Base-by-base conservation (phyloP, 2,888 invertebrate genomes). In the Buathra laborator region DNA sequence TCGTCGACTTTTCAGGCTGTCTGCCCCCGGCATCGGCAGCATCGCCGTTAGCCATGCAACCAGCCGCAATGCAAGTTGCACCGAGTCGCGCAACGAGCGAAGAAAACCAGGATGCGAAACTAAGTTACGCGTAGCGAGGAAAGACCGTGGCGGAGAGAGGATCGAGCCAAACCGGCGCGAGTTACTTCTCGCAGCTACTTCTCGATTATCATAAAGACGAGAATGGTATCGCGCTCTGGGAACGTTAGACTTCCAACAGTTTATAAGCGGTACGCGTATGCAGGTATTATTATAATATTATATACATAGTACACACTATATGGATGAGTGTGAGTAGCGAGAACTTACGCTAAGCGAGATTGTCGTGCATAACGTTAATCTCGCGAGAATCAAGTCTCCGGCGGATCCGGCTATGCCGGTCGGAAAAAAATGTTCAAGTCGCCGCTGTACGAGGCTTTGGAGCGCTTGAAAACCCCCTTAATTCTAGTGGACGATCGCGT, bases 181-280 rank as follows among this genome's bases (percentile, higher is more conserved):
- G 64, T 84, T 81, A 78, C 59, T 66, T 64, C 74, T 78, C 64
- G 74, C 51, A 70, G 68, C 70, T 70, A 62, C 56, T 75, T 74
- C 84, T 81, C 84, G 84, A 84, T 84, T 84, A 84, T 84, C 84
- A 74, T 84, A 84, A 84, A 84, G 81, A 81, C 77, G 81, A 84
- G 84, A 77, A 76, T 81, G 84, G 81, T 84, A 84, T 84, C 77
- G 81, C 77, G 56, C 66, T 72, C 81, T 46, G 71, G 68, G 67
- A 84, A 77, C 72, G 77, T 77, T 77, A 37, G 72, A 62, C 66
- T 72, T 59, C 46, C 62, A 16, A 66, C 71, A 81, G 32, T 67
- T 72, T 67, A 76, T 62, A 67, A 44, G 32, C n/a, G 9, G 46
- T 37, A 43, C 48, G 43, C 66, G 43, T 53, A 62, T 44, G 29